Conservation (phyloP, 2,797 vertebrate species). For the Corythornis leucogaster region DNA sequence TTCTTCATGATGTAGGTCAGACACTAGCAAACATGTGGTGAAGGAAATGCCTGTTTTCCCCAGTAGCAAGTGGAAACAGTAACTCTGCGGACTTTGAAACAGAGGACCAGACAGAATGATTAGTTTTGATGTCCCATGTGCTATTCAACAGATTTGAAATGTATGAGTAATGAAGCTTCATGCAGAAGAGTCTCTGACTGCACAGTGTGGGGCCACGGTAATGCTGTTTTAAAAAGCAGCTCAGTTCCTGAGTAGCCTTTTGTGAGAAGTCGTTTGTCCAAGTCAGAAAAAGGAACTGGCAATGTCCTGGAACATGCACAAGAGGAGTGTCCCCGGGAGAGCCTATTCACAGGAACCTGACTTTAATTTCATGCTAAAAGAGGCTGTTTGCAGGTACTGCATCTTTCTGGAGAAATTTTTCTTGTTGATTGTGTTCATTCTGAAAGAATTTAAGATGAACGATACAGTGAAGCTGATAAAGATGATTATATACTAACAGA, state of each 20-base stretch:
- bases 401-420: slow-evolving; percentile 41
- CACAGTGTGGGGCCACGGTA: slow-evolving; percentile 50
- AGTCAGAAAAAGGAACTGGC: slow-evolving; percentile 60
- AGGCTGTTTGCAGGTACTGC: slow-evolving; percentile 78
- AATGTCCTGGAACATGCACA: slow-evolving; percentile 66
- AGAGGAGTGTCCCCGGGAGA: slow-evolving; percentile 28
- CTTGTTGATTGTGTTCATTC: slow-evolving; percentile 22
- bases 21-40: slow-evolving; percentile 40
- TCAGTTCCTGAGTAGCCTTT: slow-evolving; percentile 55
- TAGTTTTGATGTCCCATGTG: slow-evolving; percentile 26
- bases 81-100: not conserved
- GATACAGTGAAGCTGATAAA: slow-evolving; percentile 19
- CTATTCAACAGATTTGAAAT: slow-evolving; percentile 47
- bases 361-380: slow-evolving; percentile 75
- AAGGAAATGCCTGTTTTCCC: slow-evolving; percentile 37
- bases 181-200: slow-evolving; percentile 45
- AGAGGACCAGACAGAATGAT: slow-evolving; percentile 22
- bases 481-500: not conserved
- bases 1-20: slow-evolving; percentile 68
- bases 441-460: slow-evolving; percentile 51
- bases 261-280: slow-evolving; percentile 56
- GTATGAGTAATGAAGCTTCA: slow-evolving; percentile 69
- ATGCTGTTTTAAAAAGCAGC: slow-evolving; percentile 31
- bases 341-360: slow-evolving; percentile 31
- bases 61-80: slow-evolving; percentile 29